Evolutionary conservation across 2,113 vertebrate species (phyloP).

Genomic region (Carassius gibelio): DNA sequence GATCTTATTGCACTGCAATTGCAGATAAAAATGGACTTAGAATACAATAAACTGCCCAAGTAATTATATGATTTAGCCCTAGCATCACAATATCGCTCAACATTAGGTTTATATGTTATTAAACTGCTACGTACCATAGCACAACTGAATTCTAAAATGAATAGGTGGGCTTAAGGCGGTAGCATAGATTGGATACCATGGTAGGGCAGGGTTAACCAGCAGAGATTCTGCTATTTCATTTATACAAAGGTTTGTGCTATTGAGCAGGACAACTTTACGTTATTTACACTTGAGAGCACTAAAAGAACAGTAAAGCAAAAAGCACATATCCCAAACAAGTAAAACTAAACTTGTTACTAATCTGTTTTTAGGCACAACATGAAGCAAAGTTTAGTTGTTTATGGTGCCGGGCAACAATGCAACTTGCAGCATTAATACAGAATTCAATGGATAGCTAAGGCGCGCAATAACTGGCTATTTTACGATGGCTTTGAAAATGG

Average conservation of each 20-base stretch:
- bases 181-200: not conserved
- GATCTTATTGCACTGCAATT: not conserved
- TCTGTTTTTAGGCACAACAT: not conserved
- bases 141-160: not conserved
- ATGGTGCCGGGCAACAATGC: not conserved
- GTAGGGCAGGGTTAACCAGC: not conserved
- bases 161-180: not conserved
- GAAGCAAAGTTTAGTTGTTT: not conserved
- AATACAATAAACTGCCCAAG: not conserved
- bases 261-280: not conserved
- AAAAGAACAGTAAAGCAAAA: not conserved
- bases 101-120: not conserved
- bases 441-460: not conserved
- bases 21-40: not conserved
- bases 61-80: not conserved
- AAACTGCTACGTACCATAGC: not conserved
- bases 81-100: not conserved
- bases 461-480: no score
- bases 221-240: not conserved
- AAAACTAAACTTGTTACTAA: not conserved
- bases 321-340: not conserved
- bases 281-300: not conserved
- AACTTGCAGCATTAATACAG: not conserved
- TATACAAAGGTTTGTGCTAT: not conserved
- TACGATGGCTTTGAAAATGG: no score